Evolutionary conservation across 2,797 vertebrate genomes (phyloP).

Genomic region (Chromobotia macracanthus): DNA sequence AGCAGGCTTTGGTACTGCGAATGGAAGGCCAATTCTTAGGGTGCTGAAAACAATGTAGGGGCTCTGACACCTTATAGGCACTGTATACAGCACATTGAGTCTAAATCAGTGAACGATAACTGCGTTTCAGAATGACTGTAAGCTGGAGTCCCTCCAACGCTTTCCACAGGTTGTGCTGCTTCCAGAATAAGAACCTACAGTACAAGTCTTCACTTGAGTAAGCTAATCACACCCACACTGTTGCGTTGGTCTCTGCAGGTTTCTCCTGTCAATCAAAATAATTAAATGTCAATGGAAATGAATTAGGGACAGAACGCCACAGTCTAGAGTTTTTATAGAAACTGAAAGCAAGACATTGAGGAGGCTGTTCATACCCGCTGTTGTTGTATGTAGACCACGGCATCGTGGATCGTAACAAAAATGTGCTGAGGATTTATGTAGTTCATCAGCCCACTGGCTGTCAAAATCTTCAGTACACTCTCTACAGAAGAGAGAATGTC

Average conservation of each 20-base stretch:
- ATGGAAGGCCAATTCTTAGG: neutral
- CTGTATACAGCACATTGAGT: neutral
- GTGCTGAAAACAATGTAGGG: neutral
- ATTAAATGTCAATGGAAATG: slow-evolving; percentile 5
- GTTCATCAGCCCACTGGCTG: slow-evolving; percentile 84
- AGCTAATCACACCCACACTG: slow-evolving; percentile 78
- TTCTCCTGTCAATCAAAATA: slow-evolving; percentile 73
- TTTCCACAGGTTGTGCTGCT: neutral
- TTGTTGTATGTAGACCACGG: slow-evolving; percentile 82
- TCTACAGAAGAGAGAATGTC: slow-evolving; percentile 66
- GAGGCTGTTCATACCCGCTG: slow-evolving; percentile 72
- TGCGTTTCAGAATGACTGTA: neutral
- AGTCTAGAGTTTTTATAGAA: neutral
- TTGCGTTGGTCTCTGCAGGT: slow-evolving; percentile 74
- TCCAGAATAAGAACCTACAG: neutral
- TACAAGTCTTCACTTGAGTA: slow-evolving; percentile 11
- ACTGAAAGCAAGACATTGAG: neutral
- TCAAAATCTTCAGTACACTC: slow-evolving; percentile 83
- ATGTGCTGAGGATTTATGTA: slow-evolving; percentile 87
- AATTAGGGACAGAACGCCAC: neutral
- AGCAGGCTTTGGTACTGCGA: neutral
- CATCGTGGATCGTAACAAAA: slow-evolving; percentile 89
- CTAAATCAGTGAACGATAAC: neutral
- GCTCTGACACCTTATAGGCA: neutral
- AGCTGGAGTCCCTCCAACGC: neutral